These are phyloP conservation scores for Netelia inedita DNA, from an alignment of 2,888 invertebrate species.

Conservation along the genomic window DNA sequence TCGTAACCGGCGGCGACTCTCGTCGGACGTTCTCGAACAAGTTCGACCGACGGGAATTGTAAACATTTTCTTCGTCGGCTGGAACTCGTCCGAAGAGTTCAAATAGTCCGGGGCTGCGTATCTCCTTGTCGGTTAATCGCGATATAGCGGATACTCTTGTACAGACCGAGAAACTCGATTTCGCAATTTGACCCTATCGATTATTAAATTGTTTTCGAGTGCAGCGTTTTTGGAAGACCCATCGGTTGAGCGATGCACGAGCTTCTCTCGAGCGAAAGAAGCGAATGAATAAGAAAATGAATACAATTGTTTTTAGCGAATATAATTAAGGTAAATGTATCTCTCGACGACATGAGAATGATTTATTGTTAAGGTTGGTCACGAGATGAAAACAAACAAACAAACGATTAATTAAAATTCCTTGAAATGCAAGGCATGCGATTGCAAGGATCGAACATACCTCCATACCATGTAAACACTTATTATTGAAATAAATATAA, in stretches of 20 bases:
- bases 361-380: constrained; percentile 60
- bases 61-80: too few relatives aligned
- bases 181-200: neutral
- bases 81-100: constrained; percentile 17
- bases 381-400: constrained; percentile 51
- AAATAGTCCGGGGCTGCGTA: constrained; percentile 3
- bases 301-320: constrained; percentile 68
- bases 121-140: constrained; percentile 6
- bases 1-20: too few relatives aligned
- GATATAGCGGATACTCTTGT: constrained; percentile 29
- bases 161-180: constrained; percentile 27
- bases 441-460: constrained; percentile 82
- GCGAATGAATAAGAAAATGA: constrained; percentile 23
- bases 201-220: constrained; percentile 43
- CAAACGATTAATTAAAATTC: constrained; percentile 64
- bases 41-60: too few relatives aligned
- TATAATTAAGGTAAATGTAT: constrained; percentile 71
- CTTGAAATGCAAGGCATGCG: constrained; percentile 75
- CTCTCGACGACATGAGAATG: constrained; percentile 69
- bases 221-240: neutral
- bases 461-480: constrained; percentile 83
- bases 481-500: constrained; percentile 84
- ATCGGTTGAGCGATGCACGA: constrained; percentile 37
- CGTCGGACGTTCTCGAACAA: too few relatives aligned
- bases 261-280: constrained; percentile 24